Base-by-base conservation (phyloP, 2,888 invertebrate species). In the Eubasilissa splendida region DNA sequence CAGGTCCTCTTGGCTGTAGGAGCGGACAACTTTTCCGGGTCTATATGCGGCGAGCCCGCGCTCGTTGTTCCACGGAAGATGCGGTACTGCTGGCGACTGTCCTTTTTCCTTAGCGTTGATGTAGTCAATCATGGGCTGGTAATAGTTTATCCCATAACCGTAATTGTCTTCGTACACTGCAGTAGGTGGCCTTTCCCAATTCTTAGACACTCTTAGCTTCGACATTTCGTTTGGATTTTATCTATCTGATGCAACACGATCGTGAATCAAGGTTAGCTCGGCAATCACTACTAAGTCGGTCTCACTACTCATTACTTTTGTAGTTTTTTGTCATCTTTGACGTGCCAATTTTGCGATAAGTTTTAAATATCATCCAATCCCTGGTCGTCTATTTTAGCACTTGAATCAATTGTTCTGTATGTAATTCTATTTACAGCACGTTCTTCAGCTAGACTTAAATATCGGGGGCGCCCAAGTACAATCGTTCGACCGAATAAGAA, bases 61-160 rank as follows among this genome's bases (percentile, higher is more conserved):
- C 87, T 95, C 95, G 87, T 94, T 93, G 82, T 92, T 91, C 93
- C 93, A 94, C 80, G 95, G 95, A 84, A 96, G 89, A 88, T 95
- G 94, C 84, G 96, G 94, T 56, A 88, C 88, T 0, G 86, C 85
- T 50, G 77, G 60, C 22, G 86, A 80, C 22, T 87, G 85, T 77
- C 90, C 91, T 77, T 88, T 90, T 84, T 93, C 92, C 89, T 94
- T 95, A 66, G 92, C 92, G 86, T 94, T 93, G 85, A 96, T 93
- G 86, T 95, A 96, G 88, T 96, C 95, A 86, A 96, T 93, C 96
- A 96, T 96, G 73, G 96, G 96, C 87, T 96, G 95, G 88, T 96
- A 96, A 88, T 93, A 95, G 89, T 96, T 95, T 86, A 96, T 95
- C 76, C 95, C 95, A 87, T 94, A 95, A 84, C 94, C 94, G 89